A percentile compares a stretch with the other conserved stretches of the same genome.
Evolutionary conservation across 2,113 vertebrate species (phyloP).

Genomic region (Myotis brandtii): DNA sequence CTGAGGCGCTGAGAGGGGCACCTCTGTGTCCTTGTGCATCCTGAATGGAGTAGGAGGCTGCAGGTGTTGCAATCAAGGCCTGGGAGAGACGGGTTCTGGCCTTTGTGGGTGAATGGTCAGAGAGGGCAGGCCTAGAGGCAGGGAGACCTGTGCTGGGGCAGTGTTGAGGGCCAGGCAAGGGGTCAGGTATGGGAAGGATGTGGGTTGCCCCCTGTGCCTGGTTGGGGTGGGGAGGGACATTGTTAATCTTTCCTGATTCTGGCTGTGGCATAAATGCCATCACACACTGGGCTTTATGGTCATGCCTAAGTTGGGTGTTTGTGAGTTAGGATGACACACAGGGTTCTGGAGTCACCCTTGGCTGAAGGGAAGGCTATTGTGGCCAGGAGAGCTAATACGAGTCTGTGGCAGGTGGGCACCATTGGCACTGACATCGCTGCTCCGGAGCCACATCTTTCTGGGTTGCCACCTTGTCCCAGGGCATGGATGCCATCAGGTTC

Average conservation of each 20-base stretch:
- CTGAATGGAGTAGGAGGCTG: neutral
- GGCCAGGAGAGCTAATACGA: neutral
- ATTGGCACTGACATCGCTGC: neutral
- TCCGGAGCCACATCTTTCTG: neutral
- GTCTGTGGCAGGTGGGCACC: neutral
- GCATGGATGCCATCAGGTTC: neutral
- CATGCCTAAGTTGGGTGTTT: neutral
- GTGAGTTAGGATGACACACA: neutral
- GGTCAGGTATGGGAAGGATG: neutral
- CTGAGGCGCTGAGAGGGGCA: neutral
- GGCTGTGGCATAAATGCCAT: neutral
- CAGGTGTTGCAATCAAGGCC: neutral
- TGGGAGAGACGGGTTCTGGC: neutral
- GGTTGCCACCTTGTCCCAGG: neutral
- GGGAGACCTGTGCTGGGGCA: neutral
- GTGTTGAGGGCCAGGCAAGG: neutral
- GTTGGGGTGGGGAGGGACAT: neutral
- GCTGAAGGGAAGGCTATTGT: neutral
- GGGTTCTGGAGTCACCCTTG: neutral
- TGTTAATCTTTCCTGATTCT: neutral
- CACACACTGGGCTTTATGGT: neutral
- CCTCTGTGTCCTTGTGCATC: too few relatives aligned
- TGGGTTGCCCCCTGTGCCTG: neutral
- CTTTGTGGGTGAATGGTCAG: neutral
- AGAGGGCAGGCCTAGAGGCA: neutral